Evolutionary conservation across 2,888 invertebrate species (phyloP).

Genomic region (Scaptomyza tumidula): DNA sequence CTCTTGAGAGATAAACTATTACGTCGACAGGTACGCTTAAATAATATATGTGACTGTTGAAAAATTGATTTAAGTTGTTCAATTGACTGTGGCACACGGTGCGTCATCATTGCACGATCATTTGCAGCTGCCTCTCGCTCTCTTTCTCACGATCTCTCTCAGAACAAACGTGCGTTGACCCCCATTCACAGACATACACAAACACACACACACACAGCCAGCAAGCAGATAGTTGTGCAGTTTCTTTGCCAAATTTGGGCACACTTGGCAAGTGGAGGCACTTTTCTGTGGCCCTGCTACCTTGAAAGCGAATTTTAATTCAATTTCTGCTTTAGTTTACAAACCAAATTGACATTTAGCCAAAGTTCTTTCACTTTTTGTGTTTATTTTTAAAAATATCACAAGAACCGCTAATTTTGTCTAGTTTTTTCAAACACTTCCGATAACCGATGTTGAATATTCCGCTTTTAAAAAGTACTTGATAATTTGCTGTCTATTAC

Average conservation of each 20-base stretch:
- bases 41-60: neutral
- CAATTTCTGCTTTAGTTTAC: conserved; percentile 18
- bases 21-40: conserved; percentile 31
- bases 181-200: conserved; percentile 18
- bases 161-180: conserved; percentile 62
- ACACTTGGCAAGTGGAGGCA: conserved; percentile 30
- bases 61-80: conserved; percentile 16
- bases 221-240: conserved; percentile 35
- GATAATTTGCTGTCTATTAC: conserved; percentile 1
- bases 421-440: neutral
- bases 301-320: conserved; percentile 55
- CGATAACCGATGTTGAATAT: neutral
- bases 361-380: conserved; percentile 57
- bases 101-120: conserved; percentile 46
- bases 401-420: neutral
- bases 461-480: neutral
- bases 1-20: conserved; percentile 19
- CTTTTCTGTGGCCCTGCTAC: conserved; percentile 26
- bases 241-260: conserved; percentile 48
- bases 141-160: conserved; percentile 5
- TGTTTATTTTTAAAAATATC: conserved; percentile 36
- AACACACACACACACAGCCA: too few relatives aligned
- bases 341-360: conserved; percentile 56
- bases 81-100: conserved; percentile 39
- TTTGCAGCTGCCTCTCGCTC: conserved; percentile 6